A percentile compares a stretch with the other conserved stretches of the same genome.
Conservation (phyloP, 2,888 invertebrate genomes). For the Odontothrips loti region DNA sequence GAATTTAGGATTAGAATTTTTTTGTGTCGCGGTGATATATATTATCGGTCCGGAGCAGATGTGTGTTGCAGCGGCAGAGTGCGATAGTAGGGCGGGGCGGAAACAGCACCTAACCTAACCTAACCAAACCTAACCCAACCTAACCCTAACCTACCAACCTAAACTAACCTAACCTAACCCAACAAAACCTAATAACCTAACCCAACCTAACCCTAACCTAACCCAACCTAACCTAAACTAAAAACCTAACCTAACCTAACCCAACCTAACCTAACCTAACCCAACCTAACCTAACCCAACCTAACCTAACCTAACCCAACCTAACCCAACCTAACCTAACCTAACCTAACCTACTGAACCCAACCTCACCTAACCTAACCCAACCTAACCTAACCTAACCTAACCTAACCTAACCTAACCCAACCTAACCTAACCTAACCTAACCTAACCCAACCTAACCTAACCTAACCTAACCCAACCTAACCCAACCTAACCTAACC, state of each 20-base stretch:
- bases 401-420: slow-evolving; percentile 6
- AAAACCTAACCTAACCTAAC: neutral
- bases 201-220: too few relatives aligned
- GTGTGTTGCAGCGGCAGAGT: too few relatives aligned
- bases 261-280: neutral
- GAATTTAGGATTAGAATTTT: too few relatives aligned
- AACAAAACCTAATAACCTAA: neutral
- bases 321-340: slow-evolving; percentile 2
- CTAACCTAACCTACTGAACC: neutral
- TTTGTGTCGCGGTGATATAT: too few relatives aligned
- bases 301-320: slow-evolving; percentile 2
- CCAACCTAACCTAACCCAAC: slow-evolving; percentile 2
- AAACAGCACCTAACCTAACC: too few relatives aligned
- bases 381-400: neutral
- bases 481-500: slow-evolving; percentile 31
- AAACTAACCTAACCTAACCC: neutral
- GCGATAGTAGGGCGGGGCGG: too few relatives aligned
- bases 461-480: slow-evolving; percentile 29
- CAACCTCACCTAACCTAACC: slow-evolving; percentile 31
- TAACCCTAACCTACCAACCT: too few relatives aligned
- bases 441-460: neutral
- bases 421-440: neutral
- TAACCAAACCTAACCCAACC: too few relatives aligned
- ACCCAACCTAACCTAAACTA: too few relatives aligned
- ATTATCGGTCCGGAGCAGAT: too few relatives aligned